Percentiles rank a stretch among this genome's conserved stretches.
Evolutionary conservation across 2,113 vertebrate genomes (phyloP).

Genomic region (Machaerirhynchus nigripectus): DNA sequence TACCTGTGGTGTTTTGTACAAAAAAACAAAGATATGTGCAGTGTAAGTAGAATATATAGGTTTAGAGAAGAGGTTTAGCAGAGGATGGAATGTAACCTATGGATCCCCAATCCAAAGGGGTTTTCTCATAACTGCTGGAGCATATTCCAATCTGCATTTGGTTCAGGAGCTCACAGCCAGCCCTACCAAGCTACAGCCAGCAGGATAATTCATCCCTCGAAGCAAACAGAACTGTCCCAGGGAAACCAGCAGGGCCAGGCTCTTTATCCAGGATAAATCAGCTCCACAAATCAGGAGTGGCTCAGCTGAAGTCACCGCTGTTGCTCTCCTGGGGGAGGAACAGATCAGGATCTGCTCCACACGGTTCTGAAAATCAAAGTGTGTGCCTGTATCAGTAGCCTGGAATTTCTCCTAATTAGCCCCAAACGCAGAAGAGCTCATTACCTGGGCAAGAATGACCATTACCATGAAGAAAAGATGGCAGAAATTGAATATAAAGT

Average conservation of each 20-base stretch:
- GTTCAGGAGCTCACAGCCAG: background rate
- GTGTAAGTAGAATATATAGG: background rate
- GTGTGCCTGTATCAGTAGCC: background rate
- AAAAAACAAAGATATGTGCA: background rate
- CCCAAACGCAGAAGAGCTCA: constrained; percentile 27
- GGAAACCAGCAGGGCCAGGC: background rate
- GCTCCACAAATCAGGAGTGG: background rate
- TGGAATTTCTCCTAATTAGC: constrained; percentile 33
- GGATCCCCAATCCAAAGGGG: background rate
- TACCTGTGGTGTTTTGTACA: background rate
- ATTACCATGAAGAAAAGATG: background rate
- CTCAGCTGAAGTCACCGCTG: background rate
- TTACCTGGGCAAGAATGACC: constrained; percentile 29
- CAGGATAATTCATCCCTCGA: background rate
- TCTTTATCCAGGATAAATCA: background rate
- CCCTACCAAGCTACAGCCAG: background rate
- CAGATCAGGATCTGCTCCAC: background rate
- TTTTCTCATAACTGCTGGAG: background rate
- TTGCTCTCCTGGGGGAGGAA: background rate
- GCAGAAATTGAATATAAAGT: background rate
- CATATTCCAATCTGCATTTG: background rate
- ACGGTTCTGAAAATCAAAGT: background rate
- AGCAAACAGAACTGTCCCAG: background rate
- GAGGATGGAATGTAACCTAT: background rate
- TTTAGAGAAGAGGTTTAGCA: background rate